These are phyloP conservation scores for Rallus limicola DNA, from an alignment of 2,113 vertebrate species.

Conservation along the genomic window DNA sequence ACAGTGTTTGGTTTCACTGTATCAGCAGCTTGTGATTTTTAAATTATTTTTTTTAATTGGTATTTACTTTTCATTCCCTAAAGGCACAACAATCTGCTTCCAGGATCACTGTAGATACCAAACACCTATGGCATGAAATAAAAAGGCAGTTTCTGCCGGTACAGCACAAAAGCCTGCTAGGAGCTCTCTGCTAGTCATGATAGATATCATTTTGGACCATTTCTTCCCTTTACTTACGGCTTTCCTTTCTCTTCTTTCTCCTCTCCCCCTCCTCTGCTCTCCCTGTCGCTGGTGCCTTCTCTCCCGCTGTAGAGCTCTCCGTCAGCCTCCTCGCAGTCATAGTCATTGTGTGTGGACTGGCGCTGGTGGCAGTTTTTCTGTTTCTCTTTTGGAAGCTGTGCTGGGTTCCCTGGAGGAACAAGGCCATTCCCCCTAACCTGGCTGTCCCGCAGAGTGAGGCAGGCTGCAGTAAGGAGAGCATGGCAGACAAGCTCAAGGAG, in stretches of 20 bases:
- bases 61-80: neutral
- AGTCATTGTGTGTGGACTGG: slow-evolving; percentile 88
- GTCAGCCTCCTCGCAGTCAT: slow-evolving; percentile 89
- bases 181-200: neutral
- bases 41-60: neutral
- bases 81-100: neutral
- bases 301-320: slow-evolving; percentile 84
- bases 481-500: slow-evolving; percentile 94
- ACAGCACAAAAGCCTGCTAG: neutral
- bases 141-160: neutral
- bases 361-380: slow-evolving; percentile 88
- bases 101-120: neutral
- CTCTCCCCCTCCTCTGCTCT: neutral
- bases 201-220: neutral
- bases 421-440: slow-evolving; percentile 76
- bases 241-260: slow-evolving; percentile 46
- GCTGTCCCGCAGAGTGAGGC: slow-evolving; percentile 59
- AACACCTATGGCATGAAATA: neutral
- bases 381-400: slow-evolving; percentile 94
- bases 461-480: slow-evolving; percentile 72
- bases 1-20: neutral
- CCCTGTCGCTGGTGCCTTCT: slow-evolving; percentile 53
- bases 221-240: neutral
- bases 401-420: slow-evolving; percentile 87
- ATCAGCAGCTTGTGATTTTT: neutral